Evolutionary conservation across 2,888 invertebrate species (phyloP), one percentile per base, ranked within the genome.

Genomic region (Uloborus plumipes): DNA sequence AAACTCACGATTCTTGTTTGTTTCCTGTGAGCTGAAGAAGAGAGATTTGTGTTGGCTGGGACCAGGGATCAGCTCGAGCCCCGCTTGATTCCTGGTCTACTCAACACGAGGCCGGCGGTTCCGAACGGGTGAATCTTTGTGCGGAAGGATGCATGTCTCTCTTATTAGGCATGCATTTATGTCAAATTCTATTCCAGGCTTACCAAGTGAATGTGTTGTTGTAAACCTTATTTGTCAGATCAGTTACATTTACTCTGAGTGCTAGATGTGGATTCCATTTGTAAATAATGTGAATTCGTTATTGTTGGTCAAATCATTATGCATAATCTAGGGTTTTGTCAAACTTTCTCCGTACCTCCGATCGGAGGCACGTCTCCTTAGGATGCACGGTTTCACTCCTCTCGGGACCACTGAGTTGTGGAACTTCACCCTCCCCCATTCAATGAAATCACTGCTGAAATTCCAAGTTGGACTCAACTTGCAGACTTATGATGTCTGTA

Each of bases 281-380:
- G 81, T 82, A 82, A 82, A 82, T 82, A 71, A 82, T 82, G 81
- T 82, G 81, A 82, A 76, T 82, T 82, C 81, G 81, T 75, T 81
- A 65, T 73, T 81, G 26, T 71, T 82, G 81, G 76, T 82, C 53
- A 76, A 76, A 82, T 82, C 75, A 75, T 69, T 39, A 82, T 67
- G 80, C 61, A 73, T 82, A 82, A 76, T 76, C 75, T 82, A 82
- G 81, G 53, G 70, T 53, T 53, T 79, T 11, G 39, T 39, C 39
- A 39, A 73, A 79, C 79, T 79, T 70, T 61, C 72, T 65, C 16
- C 58, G n/a, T 22, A 55, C 77, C 70, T 72, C 59, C 39, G 49
- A 71, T 77, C 20, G 65, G 72, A 69, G 79, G 74, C 62, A 58
- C 49, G 53, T 66, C 59, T 53, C 71, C 47, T 15, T 39, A 31